These are phyloP conservation scores for Drosophila rhopaloa DNA, from an alignment of 1,140 invertebrate genomes.

Conservation along the genomic window DNA sequence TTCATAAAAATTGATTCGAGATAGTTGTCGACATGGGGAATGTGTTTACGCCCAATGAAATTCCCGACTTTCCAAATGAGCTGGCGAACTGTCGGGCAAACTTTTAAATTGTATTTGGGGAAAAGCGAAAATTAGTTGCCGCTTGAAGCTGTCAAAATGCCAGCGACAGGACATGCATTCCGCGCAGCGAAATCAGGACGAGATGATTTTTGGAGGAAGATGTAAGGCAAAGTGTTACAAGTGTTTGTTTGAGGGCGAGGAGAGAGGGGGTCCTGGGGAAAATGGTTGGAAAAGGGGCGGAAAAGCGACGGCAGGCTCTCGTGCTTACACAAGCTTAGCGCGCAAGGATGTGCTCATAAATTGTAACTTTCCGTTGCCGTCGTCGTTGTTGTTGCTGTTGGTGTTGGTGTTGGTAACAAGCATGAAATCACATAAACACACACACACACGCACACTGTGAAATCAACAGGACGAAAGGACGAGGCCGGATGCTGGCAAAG, in stretches of 20 bases:
- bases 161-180: constrained; percentile 61
- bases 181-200: constrained; percentile 42
- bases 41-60: constrained; percentile 69
- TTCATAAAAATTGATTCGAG: constrained; percentile 71
- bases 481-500: constrained; percentile 58
- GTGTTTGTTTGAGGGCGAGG: constrained; percentile 55
- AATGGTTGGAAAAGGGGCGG: neutral
- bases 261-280: neutral
- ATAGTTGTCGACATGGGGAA: constrained; percentile 40
- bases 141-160: constrained; percentile 66
- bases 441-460: constrained; percentile 37
- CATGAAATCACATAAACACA: constrained; percentile 75
- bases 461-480: constrained; percentile 2
- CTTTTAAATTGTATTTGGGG: constrained; percentile 59
- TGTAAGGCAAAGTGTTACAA: constrained; percentile 74
- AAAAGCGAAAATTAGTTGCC: constrained; percentile 66
- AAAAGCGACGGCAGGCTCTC: constrained; percentile 30
- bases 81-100: constrained; percentile 33
- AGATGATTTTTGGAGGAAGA: constrained; percentile 44
- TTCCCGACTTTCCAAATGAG: constrained; percentile 70
- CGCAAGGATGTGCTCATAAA: constrained; percentile 77
- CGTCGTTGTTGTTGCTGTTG: constrained; percentile 41
- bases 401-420: constrained; percentile 70
- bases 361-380: constrained; percentile 63
- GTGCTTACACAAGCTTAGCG: constrained; percentile 71